phyloP scores from a whole-genome alignment of 2,888 invertebrate genomes.

The Coelinius sp. region DNA sequence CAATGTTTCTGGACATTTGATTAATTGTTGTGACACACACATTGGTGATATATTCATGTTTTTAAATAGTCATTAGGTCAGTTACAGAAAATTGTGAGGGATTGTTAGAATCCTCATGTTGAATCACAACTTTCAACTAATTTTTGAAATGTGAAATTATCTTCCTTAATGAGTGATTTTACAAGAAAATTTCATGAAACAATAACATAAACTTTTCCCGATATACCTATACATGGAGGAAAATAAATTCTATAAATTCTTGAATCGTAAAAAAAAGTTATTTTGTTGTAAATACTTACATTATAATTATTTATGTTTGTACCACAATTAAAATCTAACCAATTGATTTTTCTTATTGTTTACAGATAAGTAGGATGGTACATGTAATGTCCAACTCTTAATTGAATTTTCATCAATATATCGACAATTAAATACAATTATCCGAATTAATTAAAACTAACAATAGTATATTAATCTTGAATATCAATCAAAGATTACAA shows the following conservation, averaged over 20 bases:
- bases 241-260: no score
- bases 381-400: conserved; percentile 48
- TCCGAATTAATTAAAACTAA: not conserved
- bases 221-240: no score
- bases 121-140: no score
- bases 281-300: no score
- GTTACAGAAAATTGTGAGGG: not conserved
- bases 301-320: not conserved
- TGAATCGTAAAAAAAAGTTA: no score
- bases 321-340: not conserved
- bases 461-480: not conserved
- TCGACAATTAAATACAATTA: not conserved
- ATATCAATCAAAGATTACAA: not conserved
- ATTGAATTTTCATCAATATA: not conserved
- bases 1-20: not conserved
- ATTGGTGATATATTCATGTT: not conserved
- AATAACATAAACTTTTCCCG: no score
- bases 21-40: conserved; percentile 2
- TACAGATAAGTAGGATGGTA: conserved; percentile 55
- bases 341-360: conserved; percentile 38
- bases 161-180: no score
- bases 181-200: no score
- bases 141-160: no score
- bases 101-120: not conserved
- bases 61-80: not conserved